phyloP scores from a whole-genome alignment of 2,113 vertebrate genomes.

The Felis catus region F.catus_Fca126_mat1.0 CM031412.1:54561001-54561500 shows the following conservation, averaged over 20 bases:
- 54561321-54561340: neutral
- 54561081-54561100: neutral
- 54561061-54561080: neutral
- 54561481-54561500: neutral
- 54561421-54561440: neutral
- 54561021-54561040: neutral
- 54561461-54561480: neutral
- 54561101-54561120: neutral
- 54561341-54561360: neutral
- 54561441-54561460: neutral
- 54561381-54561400: slow-evolving; percentile 3
- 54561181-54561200: neutral
- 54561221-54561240: neutral
- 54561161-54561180: neutral
- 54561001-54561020: neutral
- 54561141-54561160: neutral
- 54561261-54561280: neutral
- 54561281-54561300: neutral
- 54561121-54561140: neutral
- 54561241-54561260: neutral
- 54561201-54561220: neutral
- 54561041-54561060: neutral
- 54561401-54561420: neutral
- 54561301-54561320: neutral
- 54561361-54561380: neutral